Evolutionary conservation across 2,888 invertebrate genomes (phyloP).

Genomic region (Leistus spinibarbis): DNA sequence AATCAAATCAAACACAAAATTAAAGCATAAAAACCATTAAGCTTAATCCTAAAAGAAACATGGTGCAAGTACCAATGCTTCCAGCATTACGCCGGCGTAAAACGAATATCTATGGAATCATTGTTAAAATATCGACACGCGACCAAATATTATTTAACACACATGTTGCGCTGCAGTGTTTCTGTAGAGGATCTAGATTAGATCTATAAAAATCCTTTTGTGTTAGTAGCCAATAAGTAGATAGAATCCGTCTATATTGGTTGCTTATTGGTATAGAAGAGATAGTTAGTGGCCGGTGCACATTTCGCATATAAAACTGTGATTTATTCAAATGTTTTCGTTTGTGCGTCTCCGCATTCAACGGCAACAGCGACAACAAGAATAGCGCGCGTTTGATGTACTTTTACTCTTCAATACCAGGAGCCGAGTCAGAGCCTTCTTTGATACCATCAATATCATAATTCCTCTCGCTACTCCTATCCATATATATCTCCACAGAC

Average conservation of each 20-base stretch:
- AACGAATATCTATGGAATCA: no score
- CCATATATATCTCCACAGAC: no score
- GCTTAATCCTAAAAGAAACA: no score
- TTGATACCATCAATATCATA: conserved; percentile 12
- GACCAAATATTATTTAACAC: no score
- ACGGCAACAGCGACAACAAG: neutral
- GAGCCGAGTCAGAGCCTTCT: neutral
- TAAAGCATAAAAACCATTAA: no score
- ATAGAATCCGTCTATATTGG: neutral
- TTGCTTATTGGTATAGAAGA: neutral
- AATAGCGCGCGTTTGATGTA: neutral
- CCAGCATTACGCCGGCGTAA: no score
- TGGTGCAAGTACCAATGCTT: no score
- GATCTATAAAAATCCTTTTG: neutral
- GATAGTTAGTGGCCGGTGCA: neutral
- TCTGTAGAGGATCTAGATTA: no score
- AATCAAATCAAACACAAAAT: no score
- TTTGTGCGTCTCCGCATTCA: neutral
- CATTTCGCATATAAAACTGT: conserved; percentile 21
- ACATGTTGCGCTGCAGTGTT: no score
- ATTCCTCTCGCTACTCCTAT: neutral
- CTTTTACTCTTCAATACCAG: neutral
- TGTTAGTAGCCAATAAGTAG: no score
- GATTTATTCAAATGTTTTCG: conserved; percentile 19
- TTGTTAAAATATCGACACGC: no score